Evolutionary conservation across 2,113 vertebrate species (phyloP), one percentile per base, ranked within the genome.

Genomic region (Barnardius zonarius): DNA sequence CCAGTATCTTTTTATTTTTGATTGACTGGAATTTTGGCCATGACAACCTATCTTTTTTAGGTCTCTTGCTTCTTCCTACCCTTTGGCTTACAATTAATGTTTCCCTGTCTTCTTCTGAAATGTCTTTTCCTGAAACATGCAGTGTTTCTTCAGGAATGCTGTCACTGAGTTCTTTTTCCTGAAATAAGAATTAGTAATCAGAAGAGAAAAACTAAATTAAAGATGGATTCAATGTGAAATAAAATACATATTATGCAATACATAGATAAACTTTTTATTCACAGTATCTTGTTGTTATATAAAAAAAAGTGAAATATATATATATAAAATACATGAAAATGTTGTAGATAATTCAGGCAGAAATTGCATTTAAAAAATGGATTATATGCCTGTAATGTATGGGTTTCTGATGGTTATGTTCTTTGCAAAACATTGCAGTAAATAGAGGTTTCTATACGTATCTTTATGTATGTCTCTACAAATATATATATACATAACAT

Each of bases 11-110:
- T 79, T 95, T 97, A 69, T 76, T 97, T 84, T 93, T 97, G 11
- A 98, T 90, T 27, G 97, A 86, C 7, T 98, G 98, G 84, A 98
- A 98, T 92, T 98, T 98, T 24, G 98, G 98, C 98, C 98, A 98
- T 11, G 98, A 98, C 6, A 98, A 83, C 72, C 98, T 95, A 2
- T 98, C 98, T 78, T 95, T 97, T 77, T 97, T 98, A 68, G 98
- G 49, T 35, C 76, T 92, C 69, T 98, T 95, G 83, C 95, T 94
- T 54, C 97, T 96, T 79, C 95, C 96, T 3, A 80, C 86, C 46
- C 97, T 87, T 93, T 97, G 91, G 85, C 82, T 91, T 48, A 93
- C 61, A 66, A 98, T 92, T 76, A 98, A 90, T 5, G 92, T 95
- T 83, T 98, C 97, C 19, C n/a, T 96, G 72, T 98, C 98, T 23